Base-by-base conservation (phyloP, 2,797 vertebrate species). In the Falco novaeseelandiae region DNA sequence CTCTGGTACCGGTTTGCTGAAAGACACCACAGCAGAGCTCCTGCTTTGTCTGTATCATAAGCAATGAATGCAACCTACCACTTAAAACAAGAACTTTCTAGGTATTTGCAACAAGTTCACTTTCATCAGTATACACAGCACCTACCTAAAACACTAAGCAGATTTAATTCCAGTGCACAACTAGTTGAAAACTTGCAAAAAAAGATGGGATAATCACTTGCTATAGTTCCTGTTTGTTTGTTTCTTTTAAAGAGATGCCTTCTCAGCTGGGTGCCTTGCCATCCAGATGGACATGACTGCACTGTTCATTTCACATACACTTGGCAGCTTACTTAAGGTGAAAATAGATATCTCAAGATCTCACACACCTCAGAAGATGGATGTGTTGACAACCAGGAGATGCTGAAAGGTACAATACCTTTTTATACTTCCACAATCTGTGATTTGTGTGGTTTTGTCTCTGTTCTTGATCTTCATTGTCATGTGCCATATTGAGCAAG, bases 281-380 rank as follows among this genome's bases (percentile, higher is more conserved):
- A 46, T 73, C 69, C 84, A 80, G 74, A 79, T 80, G 94, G 92
- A 89, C 89, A 71, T 8, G 5, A 30, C 48, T 77, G 40, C 57
- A 52, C 57, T 89, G 81, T 10, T 87, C 81, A 11, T 93, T 96
- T 96, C 4, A 4, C 78, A 73, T 69, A 46, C 19, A 32, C 40
- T 96, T 92, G 63, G 78, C 87, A 96, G 79, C 42, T 87, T 81
- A 87, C 61, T 40, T 92, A 14, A 94, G 69, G 89, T 92, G 91
- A 92, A 96, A 96, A 95, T 92, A 77, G 78, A 8, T 71, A 57
- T 54, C 82, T 96, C 59, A 54, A 51, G 81, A 46, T 78, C 67
- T 89, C 92, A 80, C 57, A 81, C 69, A 74, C 82, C 88, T 92
- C 79, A 92, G 58, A 57, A 92, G 27, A 83, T 32, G 34, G 29